These are phyloP conservation scores for Aphrocallistes beatrix DNA, from an alignment of 37 sponge, comb jelly and placozoan species.

Conservation along the genomic window DNA sequence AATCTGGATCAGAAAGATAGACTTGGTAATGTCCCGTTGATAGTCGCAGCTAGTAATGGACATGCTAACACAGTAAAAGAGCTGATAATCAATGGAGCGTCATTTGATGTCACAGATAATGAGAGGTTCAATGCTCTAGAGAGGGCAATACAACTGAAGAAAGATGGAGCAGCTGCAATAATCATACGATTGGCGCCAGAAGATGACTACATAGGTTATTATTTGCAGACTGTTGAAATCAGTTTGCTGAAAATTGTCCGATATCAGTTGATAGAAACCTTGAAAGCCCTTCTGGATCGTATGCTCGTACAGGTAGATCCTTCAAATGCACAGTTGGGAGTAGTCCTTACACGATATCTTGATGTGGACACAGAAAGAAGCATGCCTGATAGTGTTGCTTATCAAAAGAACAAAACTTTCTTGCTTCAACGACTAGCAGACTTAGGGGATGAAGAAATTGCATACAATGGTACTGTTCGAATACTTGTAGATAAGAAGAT, in stretches of 20 bases:
- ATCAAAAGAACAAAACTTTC: not conserved
- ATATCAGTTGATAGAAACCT: not conserved
- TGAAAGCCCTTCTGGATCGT: not conserved
- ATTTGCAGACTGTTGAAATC: not conserved
- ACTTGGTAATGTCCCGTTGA: not conserved
- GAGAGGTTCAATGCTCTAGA: not conserved
- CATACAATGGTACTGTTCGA: not conserved
- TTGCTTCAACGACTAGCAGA: not conserved
- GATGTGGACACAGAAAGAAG: not conserved
- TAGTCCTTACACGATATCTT: not conserved
- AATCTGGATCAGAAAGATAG: not conserved
- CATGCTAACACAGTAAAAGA: not conserved
- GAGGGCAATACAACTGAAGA: not conserved
- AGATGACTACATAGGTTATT: not conserved
- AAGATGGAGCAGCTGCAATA: conserved; percentile 1
- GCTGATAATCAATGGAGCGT: not conserved
- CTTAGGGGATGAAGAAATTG: not conserved
- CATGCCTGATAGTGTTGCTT: not conserved
- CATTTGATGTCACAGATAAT: not conserved
- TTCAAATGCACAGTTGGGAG: not conserved
- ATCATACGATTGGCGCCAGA: not conserved
- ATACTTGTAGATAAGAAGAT: not conserved
- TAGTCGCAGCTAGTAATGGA: not conserved
- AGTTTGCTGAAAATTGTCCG: not conserved
- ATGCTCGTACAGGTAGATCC: not conserved